Percentiles rank a stretch among this genome's conserved stretches.
phyloP scores from a whole-genome alignment of 2,797 vertebrate genomes.

The Sphaeramia orbicularis region DNA sequence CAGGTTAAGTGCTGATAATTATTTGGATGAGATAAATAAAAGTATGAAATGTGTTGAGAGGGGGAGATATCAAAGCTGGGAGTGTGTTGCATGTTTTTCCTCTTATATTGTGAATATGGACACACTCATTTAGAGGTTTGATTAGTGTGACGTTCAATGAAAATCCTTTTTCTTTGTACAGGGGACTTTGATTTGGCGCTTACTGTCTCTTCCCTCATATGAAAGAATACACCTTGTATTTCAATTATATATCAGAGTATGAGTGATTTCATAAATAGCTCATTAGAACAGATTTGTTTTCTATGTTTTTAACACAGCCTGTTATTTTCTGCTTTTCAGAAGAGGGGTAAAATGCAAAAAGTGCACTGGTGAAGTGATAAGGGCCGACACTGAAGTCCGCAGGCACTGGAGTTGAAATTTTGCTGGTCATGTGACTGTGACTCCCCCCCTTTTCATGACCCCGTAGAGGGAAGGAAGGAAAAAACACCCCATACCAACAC shows the following conservation, averaged over 20 bases:
- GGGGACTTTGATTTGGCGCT: conserved; percentile 61
- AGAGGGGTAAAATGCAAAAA: conserved; percentile 5
- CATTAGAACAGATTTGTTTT: conserved; percentile 3
- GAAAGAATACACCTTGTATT: conserved; percentile 36
- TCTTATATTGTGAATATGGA: conserved; percentile 46
- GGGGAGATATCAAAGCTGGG: conserved; percentile 69
- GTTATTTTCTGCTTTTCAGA: neutral
- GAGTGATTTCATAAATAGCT: conserved; percentile 37
- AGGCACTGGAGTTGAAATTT: conserved; percentile 75
- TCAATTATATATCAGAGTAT: conserved; percentile 25
- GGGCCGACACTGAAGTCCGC: conserved; percentile 65
- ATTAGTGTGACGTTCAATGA: conserved; percentile 63
- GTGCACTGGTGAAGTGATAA: conserved; percentile 58
- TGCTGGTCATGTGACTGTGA: conserved; percentile 75
- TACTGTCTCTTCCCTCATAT: conserved; percentile 13
- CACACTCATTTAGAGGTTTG: conserved; percentile 54
- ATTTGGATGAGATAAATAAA: conserved; percentile 71
- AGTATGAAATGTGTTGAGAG: conserved; percentile 55
- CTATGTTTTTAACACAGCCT: neutral
- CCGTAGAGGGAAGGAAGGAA: conserved; percentile 25
- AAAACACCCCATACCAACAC: conserved; percentile 55
- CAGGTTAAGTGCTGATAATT: conserved; percentile 82
- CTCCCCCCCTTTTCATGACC: conserved; percentile 51
- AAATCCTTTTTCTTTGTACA: neutral
- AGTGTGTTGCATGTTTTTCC: conserved; percentile 45